Base-by-base conservation (phyloP, 2,113 vertebrate genomes). In the Amazona guildingii region DNA sequence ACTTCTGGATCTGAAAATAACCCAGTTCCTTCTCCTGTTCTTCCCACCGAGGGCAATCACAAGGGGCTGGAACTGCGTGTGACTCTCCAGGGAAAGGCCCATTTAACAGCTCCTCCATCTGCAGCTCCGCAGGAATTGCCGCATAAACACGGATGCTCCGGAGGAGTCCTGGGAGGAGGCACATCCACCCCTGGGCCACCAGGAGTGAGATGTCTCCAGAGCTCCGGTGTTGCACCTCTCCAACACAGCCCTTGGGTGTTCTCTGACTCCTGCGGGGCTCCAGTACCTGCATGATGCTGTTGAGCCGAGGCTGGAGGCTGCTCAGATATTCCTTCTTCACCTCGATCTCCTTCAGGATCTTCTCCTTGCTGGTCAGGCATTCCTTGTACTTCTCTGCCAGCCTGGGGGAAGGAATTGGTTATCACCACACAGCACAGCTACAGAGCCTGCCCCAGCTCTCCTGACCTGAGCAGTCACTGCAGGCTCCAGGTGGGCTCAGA, bases 241-340 rank as follows among this genome's bases (percentile, higher is more conserved):
- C 52, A 31, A 39, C 52, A 20, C 2, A 3, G 48, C 17, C 49
- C 57, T 6, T 14, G 15, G 15, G 15, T 9, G 5, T 14, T 7
- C 46, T 29, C 19, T 52, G 17, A 23, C 10, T 35, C 41, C 64
- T 9, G 64, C 55, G 64, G 83, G 29, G 59, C 64, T n/a, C 15
- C 6, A 39, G 80, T 95, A 99, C 99, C 99, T 99, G 99, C 99
- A 99, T 99, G 94, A 99, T 99, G 94, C 98, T 99, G 82, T 99
- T 99, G 75, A 99, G 99, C 15, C 99, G 99, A 37, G 99, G 99
- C 97, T 99, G 99, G n/a, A 99, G 98, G 96, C 99, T 99, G 92
- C 97, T 98, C 92, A 99, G 98, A 73, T 99, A 99, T 44, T 99
- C 99, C 95, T 99, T 99, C 98, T 99, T 99, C 90, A 99, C 98